Evolutionary conservation across 2,113 vertebrate species (phyloP).

Genomic region (Paramisgurnus dabryanus): DNA sequence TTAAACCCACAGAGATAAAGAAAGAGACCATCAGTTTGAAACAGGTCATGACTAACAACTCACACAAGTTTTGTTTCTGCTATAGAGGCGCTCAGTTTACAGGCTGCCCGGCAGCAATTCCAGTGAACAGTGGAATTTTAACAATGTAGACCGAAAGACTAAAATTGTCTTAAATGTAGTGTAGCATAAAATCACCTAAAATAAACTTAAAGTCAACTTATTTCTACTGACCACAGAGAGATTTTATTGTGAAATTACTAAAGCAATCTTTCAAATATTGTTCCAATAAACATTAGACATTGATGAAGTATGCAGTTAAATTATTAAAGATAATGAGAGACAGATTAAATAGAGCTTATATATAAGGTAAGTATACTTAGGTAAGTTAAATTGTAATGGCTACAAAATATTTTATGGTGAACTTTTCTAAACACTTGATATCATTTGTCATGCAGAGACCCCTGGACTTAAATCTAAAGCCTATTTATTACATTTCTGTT

Average conservation of each 20-base stretch:
- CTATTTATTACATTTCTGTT: not conserved
- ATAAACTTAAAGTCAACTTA: not conserved
- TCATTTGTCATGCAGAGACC: not conserved
- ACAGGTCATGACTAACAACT: constrained; percentile 13
- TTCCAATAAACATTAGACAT: too few species aligned
- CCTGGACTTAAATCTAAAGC: not conserved
- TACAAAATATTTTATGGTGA: too few species aligned
- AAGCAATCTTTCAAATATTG: too few species aligned
- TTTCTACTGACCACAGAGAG: too few species aligned
- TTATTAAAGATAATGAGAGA: too few species aligned
- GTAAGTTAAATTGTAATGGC: too few species aligned
- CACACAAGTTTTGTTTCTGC: not conserved
- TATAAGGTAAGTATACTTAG: too few species aligned
- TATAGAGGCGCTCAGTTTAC: constrained; percentile 4
- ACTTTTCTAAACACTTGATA: not conserved
- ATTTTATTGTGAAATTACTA: too few species aligned
- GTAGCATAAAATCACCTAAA: not conserved
- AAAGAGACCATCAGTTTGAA: not conserved
- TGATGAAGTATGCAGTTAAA: too few species aligned
- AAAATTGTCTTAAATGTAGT: not conserved
- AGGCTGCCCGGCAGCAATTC: not conserved
- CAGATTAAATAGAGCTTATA: too few species aligned
- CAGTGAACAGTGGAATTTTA: not conserved
- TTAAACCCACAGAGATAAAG: constrained; percentile 12
- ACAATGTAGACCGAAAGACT: not conserved